A percentile compares a stretch with the other conserved stretches of the same genome.
Evolutionary conservation across 2,797 vertebrate genomes (phyloP).

Genomic region (Silurus aristotelis): DNA sequence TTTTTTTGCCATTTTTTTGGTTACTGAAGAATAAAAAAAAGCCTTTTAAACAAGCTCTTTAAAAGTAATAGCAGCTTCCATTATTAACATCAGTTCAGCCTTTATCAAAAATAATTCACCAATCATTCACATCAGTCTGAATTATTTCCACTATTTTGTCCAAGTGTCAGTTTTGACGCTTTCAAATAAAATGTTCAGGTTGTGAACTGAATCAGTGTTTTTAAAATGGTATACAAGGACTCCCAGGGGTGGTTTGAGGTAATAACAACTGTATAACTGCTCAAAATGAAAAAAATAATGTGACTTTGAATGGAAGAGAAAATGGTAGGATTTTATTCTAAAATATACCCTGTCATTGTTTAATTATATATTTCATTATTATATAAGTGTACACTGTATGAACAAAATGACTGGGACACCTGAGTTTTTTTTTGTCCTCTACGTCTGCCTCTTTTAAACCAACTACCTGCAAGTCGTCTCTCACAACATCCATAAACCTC

Average conservation of each 20-base stretch:
- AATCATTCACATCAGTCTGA: not conserved
- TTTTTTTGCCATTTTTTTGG: not conserved
- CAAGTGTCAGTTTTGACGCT: not conserved
- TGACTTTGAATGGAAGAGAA: not conserved
- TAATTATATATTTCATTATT: not conserved
- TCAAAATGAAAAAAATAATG: not conserved
- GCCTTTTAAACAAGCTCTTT: not conserved
- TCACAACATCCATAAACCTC: too few relatives aligned
- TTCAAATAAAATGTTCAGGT: not conserved
- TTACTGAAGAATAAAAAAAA: not conserved
- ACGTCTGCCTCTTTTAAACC: too few relatives aligned
- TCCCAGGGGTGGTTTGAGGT: not conserved
- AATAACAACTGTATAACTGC: not conserved
- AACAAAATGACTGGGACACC: too few relatives aligned
- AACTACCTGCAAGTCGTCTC: too few relatives aligned
- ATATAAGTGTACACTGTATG: not conserved
- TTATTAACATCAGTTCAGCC: not conserved
- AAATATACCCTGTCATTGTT: not conserved
- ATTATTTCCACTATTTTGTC: not conserved
- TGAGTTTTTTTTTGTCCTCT: too few relatives aligned
- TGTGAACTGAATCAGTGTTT: slow-evolving; percentile 1
- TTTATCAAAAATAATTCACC: slow-evolving; percentile 2
- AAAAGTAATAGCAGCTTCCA: slow-evolving; percentile 12
- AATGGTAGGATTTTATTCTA: not conserved
- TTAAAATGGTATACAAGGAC: not conserved